These are phyloP conservation scores for Polydrusus pterygomalis DNA, from an alignment of 2,888 invertebrate genomes.

Conservation along the genomic window DNA sequence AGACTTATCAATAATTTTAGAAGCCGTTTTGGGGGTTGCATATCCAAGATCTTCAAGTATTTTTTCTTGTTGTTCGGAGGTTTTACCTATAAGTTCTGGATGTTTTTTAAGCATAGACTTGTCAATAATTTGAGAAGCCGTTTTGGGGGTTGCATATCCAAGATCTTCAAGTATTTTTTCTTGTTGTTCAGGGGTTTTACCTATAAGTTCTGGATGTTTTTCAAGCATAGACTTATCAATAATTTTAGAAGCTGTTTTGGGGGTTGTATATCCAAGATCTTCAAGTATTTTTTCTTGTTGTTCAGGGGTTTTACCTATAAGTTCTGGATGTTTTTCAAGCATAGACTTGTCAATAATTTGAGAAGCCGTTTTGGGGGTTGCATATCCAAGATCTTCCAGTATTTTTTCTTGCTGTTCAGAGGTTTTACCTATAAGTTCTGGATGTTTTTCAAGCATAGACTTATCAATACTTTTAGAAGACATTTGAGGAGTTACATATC, in stretches of 20 bases:
- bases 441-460: slow-evolving; percentile 26
- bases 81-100: slow-evolving; percentile 37
- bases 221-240: slow-evolving; percentile 25
- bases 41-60: slow-evolving; percentile 21
- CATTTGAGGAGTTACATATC: background rate
- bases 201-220: slow-evolving; percentile 21
- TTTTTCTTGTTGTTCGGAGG: slow-evolving; percentile 23
- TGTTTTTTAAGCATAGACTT: slow-evolving; percentile 27
- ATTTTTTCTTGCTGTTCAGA: background rate
- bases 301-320: slow-evolving; percentile 18
- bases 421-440: slow-evolving; percentile 38
- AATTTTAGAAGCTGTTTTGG: background rate
- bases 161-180: slow-evolving; percentile 28
- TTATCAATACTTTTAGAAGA: background rate
- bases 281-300: slow-evolving; percentile 18
- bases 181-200: slow-evolving; percentile 38
- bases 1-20: background rate
- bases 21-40: background rate
- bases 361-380: background rate
- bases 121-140: background rate
- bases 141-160: slow-evolving; percentile 24
- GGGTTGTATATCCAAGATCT: slow-evolving; percentile 16
- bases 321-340: slow-evolving; percentile 30
- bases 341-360: background rate
- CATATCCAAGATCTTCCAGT: background rate